Conservation (phyloP, 2,888 invertebrate genomes). For the Pterostichus niger region DNA sequence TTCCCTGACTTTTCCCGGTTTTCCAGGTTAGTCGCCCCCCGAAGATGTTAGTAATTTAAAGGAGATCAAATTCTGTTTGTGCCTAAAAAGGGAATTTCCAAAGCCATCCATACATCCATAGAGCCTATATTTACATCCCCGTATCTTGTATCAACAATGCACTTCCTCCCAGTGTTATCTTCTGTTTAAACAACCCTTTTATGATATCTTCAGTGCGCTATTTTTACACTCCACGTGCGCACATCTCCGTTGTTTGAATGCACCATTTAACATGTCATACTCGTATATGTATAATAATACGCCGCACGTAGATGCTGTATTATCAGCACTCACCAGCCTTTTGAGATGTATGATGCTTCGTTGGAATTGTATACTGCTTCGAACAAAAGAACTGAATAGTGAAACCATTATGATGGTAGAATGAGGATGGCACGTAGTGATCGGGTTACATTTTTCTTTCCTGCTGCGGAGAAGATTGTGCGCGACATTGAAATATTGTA, state of each 20-base stretch:
- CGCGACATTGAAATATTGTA: too few relatives aligned
- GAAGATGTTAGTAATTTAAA: too few relatives aligned
- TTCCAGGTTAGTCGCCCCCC: too few relatives aligned
- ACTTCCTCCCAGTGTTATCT: conserved; percentile 43
- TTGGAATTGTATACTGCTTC: not conserved
- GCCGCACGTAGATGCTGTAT: not conserved
- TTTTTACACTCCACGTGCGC: conserved; percentile 45
- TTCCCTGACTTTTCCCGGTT: too few relatives aligned
- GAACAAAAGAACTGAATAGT: conserved; percentile 37
- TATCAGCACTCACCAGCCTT: conserved; percentile 14
- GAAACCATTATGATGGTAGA: conserved; percentile 10
- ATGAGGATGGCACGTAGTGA: not conserved
- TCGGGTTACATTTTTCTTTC: conserved; percentile 1
- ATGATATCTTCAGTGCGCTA: not conserved
- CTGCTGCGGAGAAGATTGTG: not conserved
- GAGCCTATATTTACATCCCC: conserved; percentile 16
- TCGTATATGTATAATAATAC: conserved; percentile 34
- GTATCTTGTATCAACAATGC: conserved; percentile 41
- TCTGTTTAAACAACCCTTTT: conserved; percentile 39
- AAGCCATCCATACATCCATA: too few relatives aligned
- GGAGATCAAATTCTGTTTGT: too few relatives aligned
- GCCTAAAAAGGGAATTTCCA: too few relatives aligned
- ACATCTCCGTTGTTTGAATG: conserved; percentile 7
- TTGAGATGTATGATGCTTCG: not conserved
- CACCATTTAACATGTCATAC: conserved; percentile 17